Evolutionary conservation across 2,113 vertebrate genomes (phyloP).

Genomic region (Spea bombifrons): DNA sequence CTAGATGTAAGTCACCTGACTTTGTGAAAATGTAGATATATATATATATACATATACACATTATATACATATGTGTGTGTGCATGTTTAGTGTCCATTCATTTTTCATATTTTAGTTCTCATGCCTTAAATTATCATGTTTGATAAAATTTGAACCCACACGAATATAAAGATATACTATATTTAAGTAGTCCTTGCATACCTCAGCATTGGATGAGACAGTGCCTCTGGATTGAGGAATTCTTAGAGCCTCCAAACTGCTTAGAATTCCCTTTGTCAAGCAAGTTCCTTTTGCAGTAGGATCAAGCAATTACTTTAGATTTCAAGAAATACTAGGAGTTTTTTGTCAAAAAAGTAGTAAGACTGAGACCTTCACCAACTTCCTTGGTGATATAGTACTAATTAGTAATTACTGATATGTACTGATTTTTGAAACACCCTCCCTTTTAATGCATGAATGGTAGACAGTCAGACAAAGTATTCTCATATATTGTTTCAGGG

Average conservation of each 20-base stretch:
- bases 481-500: constrained; percentile 82
- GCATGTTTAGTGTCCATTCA: constrained; percentile 29
- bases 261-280: too few relatives aligned
- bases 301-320: too few relatives aligned
- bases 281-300: too few relatives aligned
- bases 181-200: too few relatives aligned
- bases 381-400: neutral
- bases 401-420: neutral
- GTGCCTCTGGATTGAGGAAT: too few relatives aligned
- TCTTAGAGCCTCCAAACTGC: too few relatives aligned
- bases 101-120: constrained; percentile 22
- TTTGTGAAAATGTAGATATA: neutral
- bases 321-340: too few relatives aligned
- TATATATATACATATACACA: too few relatives aligned
- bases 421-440: neutral
- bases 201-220: too few relatives aligned
- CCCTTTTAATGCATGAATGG: neutral
- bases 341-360: neutral
- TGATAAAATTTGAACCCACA: too few relatives aligned
- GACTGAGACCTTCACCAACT: neutral
- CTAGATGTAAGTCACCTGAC: constrained; percentile 84
- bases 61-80: neutral
- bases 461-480: constrained; percentile 46
- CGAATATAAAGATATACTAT: too few relatives aligned
- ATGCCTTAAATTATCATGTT: neutral